Base-by-base conservation (phyloP, 1,140 invertebrate species). In the Spodoptera frugiperda region DNA sequence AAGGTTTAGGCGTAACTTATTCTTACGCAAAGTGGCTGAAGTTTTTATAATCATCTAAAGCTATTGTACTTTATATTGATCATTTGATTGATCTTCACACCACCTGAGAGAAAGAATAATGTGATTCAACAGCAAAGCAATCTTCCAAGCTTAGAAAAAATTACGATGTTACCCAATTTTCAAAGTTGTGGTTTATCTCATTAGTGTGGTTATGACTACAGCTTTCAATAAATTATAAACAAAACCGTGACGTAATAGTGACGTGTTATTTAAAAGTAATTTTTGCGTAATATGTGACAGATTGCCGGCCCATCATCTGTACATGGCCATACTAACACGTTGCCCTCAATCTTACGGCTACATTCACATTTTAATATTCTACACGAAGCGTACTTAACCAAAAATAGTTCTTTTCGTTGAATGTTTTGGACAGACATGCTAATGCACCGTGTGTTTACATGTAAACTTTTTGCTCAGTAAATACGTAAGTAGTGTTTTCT, bases 351-450 rank as follows among this genome's bases (percentile, higher is more conserved):
- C 57, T 44, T 57, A 61, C 57, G 8, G 33, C 30, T 17, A 63
- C 59, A 63, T 63, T 63, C 59, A 63, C 59, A 44, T 63, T 63
- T 61, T 63, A 4, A 30, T 30, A 57, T 57, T 14, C 12, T 33
- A 19, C 44, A 48, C 44, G 15, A 3, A 49, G 39, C 17, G 17
- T 25, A 51, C 15, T 51, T 11, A 1, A n/a, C 15, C 12, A 4
- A 51, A 51, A n/a, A 33, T 59, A 9, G 12, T 33, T 59, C n/a
- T 59, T 19, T 19, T 53, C 6, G 15, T 53, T 10, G n/a, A 9
- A 53, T 53, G 19, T 53, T 53, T 53, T 53, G 17, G 30, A 8
- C 21, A 61, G 14, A 59, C 55, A 39, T 59, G 57, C 30, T 17
- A 61, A 61, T 39, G 11, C 30, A 10, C 14, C 57, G 8, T n/a